Evolutionary conservation across 92 coral and sea anemone species (phyloP), one percentile per base, ranked within the genome.

Genomic region (Micromussa lordhowensis): DNA sequence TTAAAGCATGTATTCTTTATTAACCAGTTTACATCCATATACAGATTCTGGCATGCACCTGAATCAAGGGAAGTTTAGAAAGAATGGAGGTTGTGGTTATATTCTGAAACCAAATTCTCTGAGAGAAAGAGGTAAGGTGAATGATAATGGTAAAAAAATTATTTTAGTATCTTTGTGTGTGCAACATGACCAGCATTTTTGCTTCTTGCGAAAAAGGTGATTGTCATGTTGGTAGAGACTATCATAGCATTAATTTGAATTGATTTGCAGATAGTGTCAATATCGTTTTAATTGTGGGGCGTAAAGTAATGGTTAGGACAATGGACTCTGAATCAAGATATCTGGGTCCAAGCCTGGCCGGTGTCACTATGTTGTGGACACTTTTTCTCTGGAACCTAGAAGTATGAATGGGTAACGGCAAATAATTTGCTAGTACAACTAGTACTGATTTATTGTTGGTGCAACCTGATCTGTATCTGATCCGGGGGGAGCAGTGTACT

Each of bases 81-180:
- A 89, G 61, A 95, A 95, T 68, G 98, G 98, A 49, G 96, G 98
- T 6, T 93, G 98, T 83, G 98, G 98, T 3, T 95, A 91, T 72
- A 87, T 95, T 71, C 83, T 95, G 34, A 95, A 95, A 79, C 98
- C 98, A 24, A 92, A 91, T 22, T 91, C 93, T 54, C 73, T 95
- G 28, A 88, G 98, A 78, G 87, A 89, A 5, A 80, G 90, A 80
- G 95, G 95, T 94, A 44, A 54, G 81, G 19, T 4, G 26, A 16
- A 17, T 19, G 38, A 32, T 7, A 17, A 9, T 4, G 19, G 48
- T 7, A 5, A 68, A 26, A 14, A 68, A 29, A 13, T 0, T 22
- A 16, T 28, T 68, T 1, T 22, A n/a, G 30, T 10, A 29, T n/a
- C 30, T 68, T 55, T n/a, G 29, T 66, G 0, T n/a, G 17, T 24